Percentiles rank a stretch among this genome's conserved stretches.
phyloP scores from a whole-genome alignment of 2,888 invertebrate species.

The Conus canariensis region DNA sequence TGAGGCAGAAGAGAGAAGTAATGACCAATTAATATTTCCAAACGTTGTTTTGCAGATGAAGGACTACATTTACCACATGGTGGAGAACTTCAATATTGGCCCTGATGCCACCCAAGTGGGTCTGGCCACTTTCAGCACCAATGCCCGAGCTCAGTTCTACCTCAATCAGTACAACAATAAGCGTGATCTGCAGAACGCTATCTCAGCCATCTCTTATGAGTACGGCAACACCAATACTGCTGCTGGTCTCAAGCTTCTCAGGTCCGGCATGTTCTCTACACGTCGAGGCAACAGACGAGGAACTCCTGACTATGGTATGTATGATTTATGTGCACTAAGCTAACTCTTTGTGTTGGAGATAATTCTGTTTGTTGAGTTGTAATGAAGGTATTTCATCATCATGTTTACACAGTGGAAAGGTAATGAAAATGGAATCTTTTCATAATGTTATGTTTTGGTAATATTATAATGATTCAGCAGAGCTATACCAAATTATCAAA shows the following conservation, averaged over 20 bases:
- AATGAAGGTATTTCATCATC: background rate
- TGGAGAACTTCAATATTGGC: conserved; percentile 65
- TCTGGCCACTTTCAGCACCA: conserved; percentile 67
- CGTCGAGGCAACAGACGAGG: conserved; percentile 63
- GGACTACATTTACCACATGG: conserved; percentile 62
- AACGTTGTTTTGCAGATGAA: conserved; percentile 53
- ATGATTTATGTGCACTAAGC: background rate
- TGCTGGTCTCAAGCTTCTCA: conserved; percentile 64
- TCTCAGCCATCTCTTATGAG: conserved; percentile 69
- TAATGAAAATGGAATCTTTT: too few relatives aligned
- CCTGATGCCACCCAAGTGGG: conserved; percentile 65
- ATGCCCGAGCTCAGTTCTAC: conserved; percentile 62
- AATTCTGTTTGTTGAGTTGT: background rate
- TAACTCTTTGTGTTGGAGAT: background rate
- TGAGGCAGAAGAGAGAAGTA: too few relatives aligned
- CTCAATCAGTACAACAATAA: conserved; percentile 65
- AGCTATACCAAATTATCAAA: too few relatives aligned
- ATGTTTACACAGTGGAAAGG: too few relatives aligned
- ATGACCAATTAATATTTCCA: too few relatives aligned
- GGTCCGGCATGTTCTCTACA: conserved; percentile 61
- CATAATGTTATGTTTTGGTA: too few relatives aligned
- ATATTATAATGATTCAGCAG: too few relatives aligned
- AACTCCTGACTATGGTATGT: conserved; percentile 68
- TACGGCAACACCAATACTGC: conserved; percentile 75
- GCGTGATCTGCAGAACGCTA: conserved; percentile 67